These are phyloP conservation scores for Idaea aversata DNA, from an alignment of 2,888 invertebrate species.

Conservation along the genomic window DNA sequence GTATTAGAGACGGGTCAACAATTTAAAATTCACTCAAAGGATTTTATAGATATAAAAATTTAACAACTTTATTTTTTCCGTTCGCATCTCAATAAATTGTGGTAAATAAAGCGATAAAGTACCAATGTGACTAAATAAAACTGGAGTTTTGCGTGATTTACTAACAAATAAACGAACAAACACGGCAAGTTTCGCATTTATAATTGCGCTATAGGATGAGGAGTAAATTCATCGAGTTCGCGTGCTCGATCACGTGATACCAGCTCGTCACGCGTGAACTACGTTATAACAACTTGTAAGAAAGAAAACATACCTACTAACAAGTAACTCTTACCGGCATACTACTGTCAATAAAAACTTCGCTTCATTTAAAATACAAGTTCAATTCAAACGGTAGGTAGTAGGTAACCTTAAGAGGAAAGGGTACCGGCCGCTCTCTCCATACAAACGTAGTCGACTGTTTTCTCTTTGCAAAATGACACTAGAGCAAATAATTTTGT, in stretches of 20 bases:
- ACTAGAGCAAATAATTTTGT: too few species aligned
- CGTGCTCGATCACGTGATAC: slow-evolving; percentile 74
- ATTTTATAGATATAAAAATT: not conserved
- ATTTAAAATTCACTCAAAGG: not conserved
- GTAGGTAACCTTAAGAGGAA: slow-evolving; percentile 1
- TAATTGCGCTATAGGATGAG: slow-evolving; percentile 55
- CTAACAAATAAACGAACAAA: slow-evolving; percentile 44
- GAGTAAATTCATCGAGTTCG: slow-evolving; percentile 58
- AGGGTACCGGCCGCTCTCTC: too few species aligned
- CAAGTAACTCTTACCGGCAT: too few species aligned
- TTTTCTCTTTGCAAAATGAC: too few species aligned
- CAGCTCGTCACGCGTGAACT: slow-evolving; percentile 71
- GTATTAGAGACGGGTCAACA: not conserved
- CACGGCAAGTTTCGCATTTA: slow-evolving; percentile 46
- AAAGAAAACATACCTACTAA: slow-evolving; percentile 12
- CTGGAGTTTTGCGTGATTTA: slow-evolving; percentile 47
- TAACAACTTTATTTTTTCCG: slow-evolving; percentile 9
- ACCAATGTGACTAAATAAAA: slow-evolving; percentile 22
- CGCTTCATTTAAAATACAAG: not conserved
- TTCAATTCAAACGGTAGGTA: not conserved
- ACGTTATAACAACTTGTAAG: slow-evolving; percentile 69
- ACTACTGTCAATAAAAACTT: not conserved
- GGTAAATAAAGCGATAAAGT: slow-evolving; percentile 22
- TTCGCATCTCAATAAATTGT: slow-evolving; percentile 14
- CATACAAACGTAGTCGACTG: too few species aligned